phyloP scores from a whole-genome alignment of 2,797 vertebrate genomes.

The Orestias chungarensis region DNA sequence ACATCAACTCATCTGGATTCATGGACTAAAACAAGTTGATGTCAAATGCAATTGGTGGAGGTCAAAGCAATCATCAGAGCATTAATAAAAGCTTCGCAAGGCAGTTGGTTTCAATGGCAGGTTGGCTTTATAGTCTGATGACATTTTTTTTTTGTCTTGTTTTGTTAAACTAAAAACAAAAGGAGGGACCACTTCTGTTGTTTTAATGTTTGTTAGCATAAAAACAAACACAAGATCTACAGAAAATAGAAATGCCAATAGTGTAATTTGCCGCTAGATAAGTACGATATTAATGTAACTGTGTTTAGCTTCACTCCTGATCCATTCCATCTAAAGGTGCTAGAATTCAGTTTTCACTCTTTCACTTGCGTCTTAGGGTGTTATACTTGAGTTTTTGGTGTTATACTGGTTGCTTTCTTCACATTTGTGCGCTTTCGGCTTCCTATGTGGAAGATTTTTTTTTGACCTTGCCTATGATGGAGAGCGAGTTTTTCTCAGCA shows the following conservation, averaged over 20 bases:
- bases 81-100: not conserved
- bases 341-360: not conserved
- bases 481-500: conserved; percentile 67
- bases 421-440: conserved; percentile 40
- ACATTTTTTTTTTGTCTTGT: no score
- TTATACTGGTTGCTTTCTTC: conserved; percentile 13
- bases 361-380: not conserved
- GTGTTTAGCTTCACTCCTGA: not conserved
- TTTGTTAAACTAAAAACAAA: not conserved
- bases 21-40: not conserved
- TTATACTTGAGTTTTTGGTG: not conserved
- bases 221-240: not conserved
- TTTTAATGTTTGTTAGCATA: no score
- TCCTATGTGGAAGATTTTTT: conserved; percentile 54
- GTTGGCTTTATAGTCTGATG: not conserved
- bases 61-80: not conserved
- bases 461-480: conserved; percentile 70
- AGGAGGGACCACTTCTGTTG: no score
- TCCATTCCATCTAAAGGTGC: not conserved
- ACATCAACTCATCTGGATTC: not conserved
- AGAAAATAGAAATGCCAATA: not conserved
- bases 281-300: not conserved
- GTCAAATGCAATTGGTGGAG: not conserved
- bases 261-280: not conserved
- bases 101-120: not conserved